Percentiles rank a stretch among this genome's conserved stretches.
Conservation (phyloP, 2,797 vertebrate genomes). For the Hydrophis major region DNA sequence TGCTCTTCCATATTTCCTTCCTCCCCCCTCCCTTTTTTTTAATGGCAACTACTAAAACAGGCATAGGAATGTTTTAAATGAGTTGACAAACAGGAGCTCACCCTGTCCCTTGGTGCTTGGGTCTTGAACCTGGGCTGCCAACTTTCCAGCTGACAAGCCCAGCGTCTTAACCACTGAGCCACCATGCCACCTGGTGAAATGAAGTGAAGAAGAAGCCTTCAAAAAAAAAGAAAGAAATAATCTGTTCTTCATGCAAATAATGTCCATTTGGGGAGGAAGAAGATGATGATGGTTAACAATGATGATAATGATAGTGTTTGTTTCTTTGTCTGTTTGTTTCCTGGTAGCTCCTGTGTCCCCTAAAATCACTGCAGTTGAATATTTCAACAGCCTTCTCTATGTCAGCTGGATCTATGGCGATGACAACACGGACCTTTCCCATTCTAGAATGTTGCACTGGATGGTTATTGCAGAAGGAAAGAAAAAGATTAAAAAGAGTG, state of each 20-base stretch:
- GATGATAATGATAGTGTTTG: neutral
- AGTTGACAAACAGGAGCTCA: neutral
- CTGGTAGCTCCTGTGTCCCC: constrained; percentile 88
- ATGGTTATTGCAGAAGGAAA: constrained; percentile 87
- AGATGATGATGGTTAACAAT: neutral
- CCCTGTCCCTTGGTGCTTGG: rapidly evolving
- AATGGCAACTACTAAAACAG: no score
- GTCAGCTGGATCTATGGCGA: constrained; percentile 90
- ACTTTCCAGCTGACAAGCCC: neutral
- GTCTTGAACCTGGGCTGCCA: neutral
- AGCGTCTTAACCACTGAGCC: neutral
- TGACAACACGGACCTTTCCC: constrained; percentile 84
- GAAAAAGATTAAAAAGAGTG: constrained; percentile 84
- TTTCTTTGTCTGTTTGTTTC: neutral
- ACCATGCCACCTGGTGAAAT: neutral
- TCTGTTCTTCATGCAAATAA: neutral
- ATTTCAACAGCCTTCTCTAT: constrained; percentile 81
- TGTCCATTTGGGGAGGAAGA: neutral
- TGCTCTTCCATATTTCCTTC: no score
- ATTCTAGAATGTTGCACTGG: constrained; percentile 94
- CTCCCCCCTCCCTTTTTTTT: no score
- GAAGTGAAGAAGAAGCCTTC: neutral
- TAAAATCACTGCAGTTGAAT: constrained; percentile 86
- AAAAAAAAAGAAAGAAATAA: neutral
- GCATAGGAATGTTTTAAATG: no score